These are phyloP conservation scores for Papilio glaucus DNA, from an alignment of 1,140 invertebrate species.

Conservation along the genomic window DNA sequence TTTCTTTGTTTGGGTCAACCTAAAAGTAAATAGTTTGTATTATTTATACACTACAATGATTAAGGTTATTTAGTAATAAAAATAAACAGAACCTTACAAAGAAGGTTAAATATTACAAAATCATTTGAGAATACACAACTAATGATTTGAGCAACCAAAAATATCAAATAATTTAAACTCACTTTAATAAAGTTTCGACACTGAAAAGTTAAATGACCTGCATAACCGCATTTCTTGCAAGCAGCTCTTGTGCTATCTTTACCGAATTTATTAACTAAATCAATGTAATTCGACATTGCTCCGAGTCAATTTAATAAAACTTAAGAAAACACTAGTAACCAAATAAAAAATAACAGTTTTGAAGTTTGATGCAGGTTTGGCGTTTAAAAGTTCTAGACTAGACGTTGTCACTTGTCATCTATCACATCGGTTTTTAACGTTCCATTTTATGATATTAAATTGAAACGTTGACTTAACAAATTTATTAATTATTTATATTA, in stretches of 20 bases:
- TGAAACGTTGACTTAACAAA: background rate
- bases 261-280: slow-evolving; percentile 79
- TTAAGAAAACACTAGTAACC: background rate
- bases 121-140: background rate
- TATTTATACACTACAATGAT: background rate
- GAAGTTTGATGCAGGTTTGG: background rate
- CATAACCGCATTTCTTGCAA: slow-evolving; percentile 97
- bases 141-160: background rate
- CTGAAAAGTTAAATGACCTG: slow-evolving; percentile 97
- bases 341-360: background rate
- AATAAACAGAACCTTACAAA: slow-evolving; percentile 6
- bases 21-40: slow-evolving; percentile 49
- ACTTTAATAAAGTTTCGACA: slow-evolving; percentile 98
- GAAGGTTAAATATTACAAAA: background rate
- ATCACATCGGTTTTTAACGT: slow-evolving; percentile 13
- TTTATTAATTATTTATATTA: too few species aligned
- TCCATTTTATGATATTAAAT: slow-evolving; percentile 32
- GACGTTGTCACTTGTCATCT: background rate
- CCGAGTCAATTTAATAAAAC: slow-evolving; percentile 27
- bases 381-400: slow-evolving; percentile 12
- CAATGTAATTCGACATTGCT: slow-evolving; percentile 70
- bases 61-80: background rate
- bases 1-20: slow-evolving; percentile 93
- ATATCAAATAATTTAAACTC: slow-evolving; percentile 56
- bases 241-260: slow-evolving; percentile 91